These are phyloP conservation scores for Patiria miniata DNA, from an alignment of 35 echinoderm and acorn worm species.

Conservation along the genomic window DNA sequence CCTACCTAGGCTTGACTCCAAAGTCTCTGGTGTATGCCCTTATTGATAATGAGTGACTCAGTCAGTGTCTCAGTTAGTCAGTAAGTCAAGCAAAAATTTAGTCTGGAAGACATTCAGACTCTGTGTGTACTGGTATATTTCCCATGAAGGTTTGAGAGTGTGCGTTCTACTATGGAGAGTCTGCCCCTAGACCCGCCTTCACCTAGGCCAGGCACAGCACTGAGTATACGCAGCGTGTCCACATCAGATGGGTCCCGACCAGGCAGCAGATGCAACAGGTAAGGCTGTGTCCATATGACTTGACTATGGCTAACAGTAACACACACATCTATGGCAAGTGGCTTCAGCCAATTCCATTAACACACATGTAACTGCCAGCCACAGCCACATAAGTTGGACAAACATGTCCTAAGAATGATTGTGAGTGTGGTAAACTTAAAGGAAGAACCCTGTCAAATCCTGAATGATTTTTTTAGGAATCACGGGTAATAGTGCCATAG, in stretches of 20 bases:
- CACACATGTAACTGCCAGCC: too few species aligned
- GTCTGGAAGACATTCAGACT: not conserved
- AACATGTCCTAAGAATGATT: not conserved
- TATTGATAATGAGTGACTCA: too few species aligned
- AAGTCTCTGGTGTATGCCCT: too few species aligned
- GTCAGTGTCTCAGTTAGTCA: too few species aligned
- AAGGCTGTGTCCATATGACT: too few species aligned
- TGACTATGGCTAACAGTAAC: too few species aligned
- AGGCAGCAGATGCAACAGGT: constrained; percentile 74
- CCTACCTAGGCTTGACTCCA: too few species aligned
- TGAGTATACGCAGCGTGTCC: constrained; percentile 36
- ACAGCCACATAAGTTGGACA: not conserved
- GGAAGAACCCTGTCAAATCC: not conserved
- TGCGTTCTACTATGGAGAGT: constrained; percentile 54
- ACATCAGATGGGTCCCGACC: constrained; percentile 48
- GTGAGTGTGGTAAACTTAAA: not conserved
- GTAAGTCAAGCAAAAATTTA: too few species aligned
- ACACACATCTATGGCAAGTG: too few species aligned
- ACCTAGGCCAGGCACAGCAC: constrained; percentile 19
- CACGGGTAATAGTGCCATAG: too few species aligned
- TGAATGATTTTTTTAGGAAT: too few species aligned
- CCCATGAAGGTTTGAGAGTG: constrained; percentile 55
- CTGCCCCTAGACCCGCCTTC: constrained; percentile 60
- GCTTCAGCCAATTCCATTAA: too few species aligned
- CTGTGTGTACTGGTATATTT: not conserved